phyloP scores from a whole-genome alignment of 1,140 invertebrate genomes.

The Nasonia vitripennis region DNA sequence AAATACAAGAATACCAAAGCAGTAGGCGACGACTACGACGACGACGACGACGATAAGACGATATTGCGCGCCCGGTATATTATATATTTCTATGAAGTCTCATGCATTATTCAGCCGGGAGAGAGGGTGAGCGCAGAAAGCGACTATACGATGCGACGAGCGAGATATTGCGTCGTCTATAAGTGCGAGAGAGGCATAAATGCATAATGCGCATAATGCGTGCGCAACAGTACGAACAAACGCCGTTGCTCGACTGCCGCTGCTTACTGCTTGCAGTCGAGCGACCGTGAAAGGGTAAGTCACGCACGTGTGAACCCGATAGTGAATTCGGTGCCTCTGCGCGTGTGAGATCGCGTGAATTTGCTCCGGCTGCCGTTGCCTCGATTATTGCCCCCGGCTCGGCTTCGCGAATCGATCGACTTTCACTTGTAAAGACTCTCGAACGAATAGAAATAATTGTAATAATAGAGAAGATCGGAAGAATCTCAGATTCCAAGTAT shows the following conservation, averaged over 20 bases:
- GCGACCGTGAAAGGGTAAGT: slow-evolving; percentile 15
- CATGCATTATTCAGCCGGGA: slow-evolving; percentile 55
- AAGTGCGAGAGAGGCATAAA: slow-evolving; percentile 38
- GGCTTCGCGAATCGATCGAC: neutral
- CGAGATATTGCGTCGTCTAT: slow-evolving; percentile 3
- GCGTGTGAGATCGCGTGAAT: neutral
- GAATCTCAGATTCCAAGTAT: neutral
- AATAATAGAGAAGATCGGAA: neutral
- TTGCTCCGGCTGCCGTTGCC: neutral
- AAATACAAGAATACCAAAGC: neutral
- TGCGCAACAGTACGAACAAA: slow-evolving; percentile 27
- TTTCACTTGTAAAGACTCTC: neutral
- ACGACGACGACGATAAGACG: neutral
- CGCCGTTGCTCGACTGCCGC: neutral
- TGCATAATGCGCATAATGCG: slow-evolving; percentile 44
- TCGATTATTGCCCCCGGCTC: too few relatives aligned
- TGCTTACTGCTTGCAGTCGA: neutral
- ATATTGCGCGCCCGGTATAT: slow-evolving; percentile 24
- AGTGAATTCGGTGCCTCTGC: neutral
- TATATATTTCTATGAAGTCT: slow-evolving; percentile 33
- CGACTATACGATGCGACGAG: neutral
- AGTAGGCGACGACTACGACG: neutral
- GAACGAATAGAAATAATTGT: neutral
- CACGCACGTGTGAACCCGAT: slow-evolving; percentile 25
- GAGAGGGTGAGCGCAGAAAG: neutral